Evolutionary conservation across 2,797 vertebrate genomes (phyloP).

Genomic region (Fistularia tabacaria): DNA sequence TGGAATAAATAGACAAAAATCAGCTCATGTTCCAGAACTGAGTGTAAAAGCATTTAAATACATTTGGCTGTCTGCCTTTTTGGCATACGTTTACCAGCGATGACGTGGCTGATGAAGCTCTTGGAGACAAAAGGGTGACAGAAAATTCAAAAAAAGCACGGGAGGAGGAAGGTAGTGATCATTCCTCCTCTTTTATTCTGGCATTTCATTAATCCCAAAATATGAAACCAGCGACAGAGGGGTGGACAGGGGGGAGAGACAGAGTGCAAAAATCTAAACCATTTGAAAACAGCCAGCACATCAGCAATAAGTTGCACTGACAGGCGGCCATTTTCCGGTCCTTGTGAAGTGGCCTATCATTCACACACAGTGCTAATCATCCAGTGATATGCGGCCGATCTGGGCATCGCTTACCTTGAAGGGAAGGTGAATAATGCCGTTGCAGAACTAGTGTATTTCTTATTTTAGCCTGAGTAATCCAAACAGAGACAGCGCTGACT

Average conservation of each 20-base stretch:
- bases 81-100: constrained; percentile 6
- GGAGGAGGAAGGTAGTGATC: too few species aligned
- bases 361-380: constrained; percentile 37
- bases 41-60: not conserved
- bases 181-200: constrained; percentile 33
- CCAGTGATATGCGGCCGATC: constrained; percentile 13
- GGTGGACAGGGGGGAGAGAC: constrained; percentile 23
- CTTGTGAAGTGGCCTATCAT: constrained; percentile 27
- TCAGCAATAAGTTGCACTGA: constrained; percentile 46
- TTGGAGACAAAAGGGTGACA: constrained; percentile 23
- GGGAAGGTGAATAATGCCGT: constrained; percentile 11
- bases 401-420: constrained; percentile 7
- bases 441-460: constrained; percentile 18
- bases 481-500: constrained; percentile 5
- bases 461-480: constrained; percentile 40
- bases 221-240: constrained; percentile 44
- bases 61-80: constrained; percentile 11
- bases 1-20: too few species aligned
- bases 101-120: constrained; percentile 5
- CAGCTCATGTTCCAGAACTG: too few species aligned
- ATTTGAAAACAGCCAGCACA: constrained; percentile 49
- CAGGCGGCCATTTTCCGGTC: constrained; percentile 40
- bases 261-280: too few species aligned
- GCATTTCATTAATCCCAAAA: constrained; percentile 66
- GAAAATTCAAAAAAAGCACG: constrained; percentile 40